A percentile compares a stretch with the other conserved stretches of the same genome.
Evolutionary conservation across 2,888 invertebrate genomes (phyloP).

Genomic region (Phorcus lineatus): DNA sequence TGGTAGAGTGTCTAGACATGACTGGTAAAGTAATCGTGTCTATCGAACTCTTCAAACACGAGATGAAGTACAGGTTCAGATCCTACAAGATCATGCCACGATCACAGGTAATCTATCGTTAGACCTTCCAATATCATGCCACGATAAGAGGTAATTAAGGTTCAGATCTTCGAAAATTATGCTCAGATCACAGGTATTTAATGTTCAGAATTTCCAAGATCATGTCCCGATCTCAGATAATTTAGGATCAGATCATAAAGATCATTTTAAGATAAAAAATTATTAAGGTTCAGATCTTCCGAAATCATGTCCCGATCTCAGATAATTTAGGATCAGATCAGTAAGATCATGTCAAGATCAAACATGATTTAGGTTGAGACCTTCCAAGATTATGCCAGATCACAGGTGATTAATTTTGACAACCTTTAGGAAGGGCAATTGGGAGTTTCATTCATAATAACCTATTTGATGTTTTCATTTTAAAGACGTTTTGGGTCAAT

Average conservation of each 20-base stretch:
- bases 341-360: too few relatives aligned
- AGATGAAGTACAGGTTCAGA: slow-evolving; percentile 77
- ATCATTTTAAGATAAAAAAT: slow-evolving; percentile 76
- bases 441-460: too few relatives aligned
- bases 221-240: slow-evolving; percentile 41
- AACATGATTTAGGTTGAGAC: too few relatives aligned
- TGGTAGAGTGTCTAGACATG: slow-evolving; percentile 78
- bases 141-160: slow-evolving; percentile 52
- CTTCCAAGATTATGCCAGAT: too few relatives aligned
- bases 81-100: slow-evolving; percentile 82
- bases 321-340: too few relatives aligned
- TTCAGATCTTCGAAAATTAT: not conserved
- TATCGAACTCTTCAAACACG: slow-evolving; percentile 78
- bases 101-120: slow-evolving; percentile 70
- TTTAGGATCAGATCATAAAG: slow-evolving; percentile 81
- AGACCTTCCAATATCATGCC: slow-evolving; percentile 82
- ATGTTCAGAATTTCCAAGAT: not conserved
- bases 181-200: not conserved
- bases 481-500: too few relatives aligned
- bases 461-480: too few relatives aligned
- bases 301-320: too few relatives aligned
- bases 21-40: slow-evolving; percentile 81
- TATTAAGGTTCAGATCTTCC: not conserved
- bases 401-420: slow-evolving; percentile 78
- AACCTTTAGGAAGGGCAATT: slow-evolving; percentile 68